Evolutionary conservation across 2,113 vertebrate species (phyloP).

Genomic region (Aptenodytes forsteri): DNA sequence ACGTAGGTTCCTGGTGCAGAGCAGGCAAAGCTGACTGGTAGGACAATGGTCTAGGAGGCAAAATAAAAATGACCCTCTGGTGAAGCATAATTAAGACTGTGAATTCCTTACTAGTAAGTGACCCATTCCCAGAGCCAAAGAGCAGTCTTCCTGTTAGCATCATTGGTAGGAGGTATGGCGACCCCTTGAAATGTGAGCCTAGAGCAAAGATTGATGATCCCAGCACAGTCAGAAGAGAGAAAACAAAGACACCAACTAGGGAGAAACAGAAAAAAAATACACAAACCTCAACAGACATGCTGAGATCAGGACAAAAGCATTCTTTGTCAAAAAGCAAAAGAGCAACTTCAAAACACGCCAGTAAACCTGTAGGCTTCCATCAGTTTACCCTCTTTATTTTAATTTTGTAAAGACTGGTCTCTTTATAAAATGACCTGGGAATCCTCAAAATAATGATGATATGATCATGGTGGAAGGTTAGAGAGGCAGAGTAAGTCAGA

Average conservation of each 20-base stretch:
- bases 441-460: neutral
- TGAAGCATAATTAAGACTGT: neutral
- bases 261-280: neutral
- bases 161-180: slow-evolving; percentile 76
- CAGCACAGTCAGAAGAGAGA: slow-evolving; percentile 81
- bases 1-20: neutral
- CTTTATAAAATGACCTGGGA: neutral
- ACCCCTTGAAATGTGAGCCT: slow-evolving; percentile 84
- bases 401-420: neutral
- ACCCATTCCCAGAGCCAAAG: slow-evolving; percentile 83
- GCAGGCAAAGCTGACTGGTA: neutral
- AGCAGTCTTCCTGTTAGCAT: slow-evolving; percentile 84
- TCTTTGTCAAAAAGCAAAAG: neutral
- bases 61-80: neutral
- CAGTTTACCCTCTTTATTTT: neutral
- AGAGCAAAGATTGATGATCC: slow-evolving; percentile 81
- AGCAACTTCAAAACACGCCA: neutral
- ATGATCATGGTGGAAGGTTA: neutral
- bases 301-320: neutral
- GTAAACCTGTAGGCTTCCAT: neutral
- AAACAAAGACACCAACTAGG: slow-evolving; percentile 81
- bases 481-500: neutral
- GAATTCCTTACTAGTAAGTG: slow-evolving; percentile 77
- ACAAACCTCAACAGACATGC: neutral
- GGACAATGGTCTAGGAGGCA: neutral